Evolutionary conservation across 2,888 invertebrate genomes (phyloP), one percentile per base, ranked within the genome.

Genomic region (Sarcophaga rosellei): DNA sequence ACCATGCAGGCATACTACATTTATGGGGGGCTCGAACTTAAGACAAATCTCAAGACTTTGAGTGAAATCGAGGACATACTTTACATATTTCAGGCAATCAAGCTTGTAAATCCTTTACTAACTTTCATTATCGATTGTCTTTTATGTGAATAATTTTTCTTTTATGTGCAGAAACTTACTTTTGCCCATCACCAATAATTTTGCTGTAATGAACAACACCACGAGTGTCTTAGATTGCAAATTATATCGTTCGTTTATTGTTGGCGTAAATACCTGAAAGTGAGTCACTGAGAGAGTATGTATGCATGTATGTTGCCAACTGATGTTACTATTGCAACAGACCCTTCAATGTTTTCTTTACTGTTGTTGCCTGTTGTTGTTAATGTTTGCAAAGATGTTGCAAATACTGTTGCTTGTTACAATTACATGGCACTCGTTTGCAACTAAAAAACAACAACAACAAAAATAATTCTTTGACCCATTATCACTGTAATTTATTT

Each of bases 401-500:
- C 35, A 35, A 35, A 53, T 17, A 53, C 23, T 68, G 61, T 68
- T 20, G 44, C 12, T 68, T 11, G 44, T 21, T 15, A 53, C 59
- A 53, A 68, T 75, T 76, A 21, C 21, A 62, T 57, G 63, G 59
- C 57, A 65, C 66, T 77, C 82, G 45, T 80, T 81, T 75, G 68
- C 79, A 82, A 72, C 65, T 44, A 66, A 70, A 81, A 25, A 25
- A 25, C 25, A 25, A 25, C 3, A 25, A 35, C 6, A 35, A 35
- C 1, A 15, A 17, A 53, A 86, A 86, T 75, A 81, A 81, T 84
- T 81, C 68, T 75, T 78, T 86, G 86, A 86, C 86, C 86, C 77
- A 86, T 86, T 86, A 86, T 86, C 86, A 76, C 86, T 25, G 78
- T 86, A 86, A 86, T 86, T 86, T 86, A 86, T 86, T 86, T 86